Base-by-base conservation (phyloP, 2,888 invertebrate species). In the Catocala nupta region DNA sequence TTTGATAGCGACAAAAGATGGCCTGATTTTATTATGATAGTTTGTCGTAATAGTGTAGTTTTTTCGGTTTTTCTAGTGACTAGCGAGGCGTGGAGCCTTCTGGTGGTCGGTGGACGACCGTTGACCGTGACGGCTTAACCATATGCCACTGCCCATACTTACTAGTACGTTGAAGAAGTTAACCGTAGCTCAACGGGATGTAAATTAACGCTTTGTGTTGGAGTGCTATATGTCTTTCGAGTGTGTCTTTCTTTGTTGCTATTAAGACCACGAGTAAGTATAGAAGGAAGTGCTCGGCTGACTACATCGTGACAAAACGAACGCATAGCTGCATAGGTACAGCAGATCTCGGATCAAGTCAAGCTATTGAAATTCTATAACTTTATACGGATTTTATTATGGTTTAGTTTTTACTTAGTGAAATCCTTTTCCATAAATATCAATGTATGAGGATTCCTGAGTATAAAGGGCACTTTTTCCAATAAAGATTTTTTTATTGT, bases 51-150 rank as follows among this genome's bases (percentile, higher is more conserved):
- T 75, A 66, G 55, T 54, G n/a, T 59, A 55, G 25, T 65, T 62
- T 76, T 65, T 70, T 68, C 25, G 65, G 50, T 73, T 65, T 45
- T 55, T 66, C 68, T 49, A 47, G 47, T 80, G 82, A 49, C 56
- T 79, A 83, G 49, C 83, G 77, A 69, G 80, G 83, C 86, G 75
- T 68, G 68, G 73, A 74, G 65, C 70, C 75, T 77, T 64, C 73
- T 55, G 53, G 63, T 71, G 63, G 73, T 50, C 77, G 74, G 71
- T 70, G 69, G 58, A 71, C 71, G 74, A 61, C 48, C 82, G 71
- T 52, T 87, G 86, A 88, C 87, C 89, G 88, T 86, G 80, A 88
- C 87, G 75, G 34, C 56, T 73, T 16, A 82, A 81, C 85, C 86
- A 88, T 88, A 89, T 83, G 83, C 84, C 72, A 80, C 84, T 71